These are phyloP conservation scores for Dendroctonus valens DNA, from an alignment of 1,140 invertebrate genomes.

Conservation along the genomic window DNA sequence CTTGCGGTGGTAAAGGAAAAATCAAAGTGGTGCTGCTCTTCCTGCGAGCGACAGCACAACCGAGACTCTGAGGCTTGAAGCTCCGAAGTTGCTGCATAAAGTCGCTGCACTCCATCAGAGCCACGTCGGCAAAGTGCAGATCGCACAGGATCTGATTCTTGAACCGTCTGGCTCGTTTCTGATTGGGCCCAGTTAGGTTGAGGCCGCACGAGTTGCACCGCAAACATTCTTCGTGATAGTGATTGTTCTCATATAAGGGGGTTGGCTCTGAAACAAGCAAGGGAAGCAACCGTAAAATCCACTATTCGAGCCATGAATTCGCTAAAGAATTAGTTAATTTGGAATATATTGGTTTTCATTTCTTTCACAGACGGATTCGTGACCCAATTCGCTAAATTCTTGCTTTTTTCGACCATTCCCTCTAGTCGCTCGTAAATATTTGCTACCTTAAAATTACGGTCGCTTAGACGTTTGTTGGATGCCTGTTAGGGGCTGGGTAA, in stretches of 20 bases:
- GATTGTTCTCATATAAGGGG: slow-evolving; percentile 88
- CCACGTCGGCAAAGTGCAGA: slow-evolving; percentile 89
- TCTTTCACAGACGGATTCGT: too few species aligned
- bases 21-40: slow-evolving; percentile 92
- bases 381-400: too few species aligned
- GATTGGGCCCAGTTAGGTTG: slow-evolving; percentile 87
- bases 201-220: slow-evolving; percentile 91
- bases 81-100: slow-evolving; percentile 94
- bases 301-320: not conserved
- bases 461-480: too few species aligned
- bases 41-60: slow-evolving; percentile 86
- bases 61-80: slow-evolving; percentile 92
- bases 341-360: not conserved
- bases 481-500: too few species aligned
- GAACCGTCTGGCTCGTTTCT: slow-evolving; percentile 73
- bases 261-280: slow-evolving; percentile 67
- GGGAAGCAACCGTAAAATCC: not conserved
- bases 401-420: too few species aligned
- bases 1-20: slow-evolving; percentile 89
- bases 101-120: slow-evolving; percentile 93
- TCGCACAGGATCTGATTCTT: slow-evolving; percentile 87
- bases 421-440: too few species aligned
- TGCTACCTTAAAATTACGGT: too few species aligned
- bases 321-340: not conserved
- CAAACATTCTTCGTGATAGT: slow-evolving; percentile 94